Conservation (phyloP, 2,888 invertebrate species). For the Calameuta filiformis region DNA sequence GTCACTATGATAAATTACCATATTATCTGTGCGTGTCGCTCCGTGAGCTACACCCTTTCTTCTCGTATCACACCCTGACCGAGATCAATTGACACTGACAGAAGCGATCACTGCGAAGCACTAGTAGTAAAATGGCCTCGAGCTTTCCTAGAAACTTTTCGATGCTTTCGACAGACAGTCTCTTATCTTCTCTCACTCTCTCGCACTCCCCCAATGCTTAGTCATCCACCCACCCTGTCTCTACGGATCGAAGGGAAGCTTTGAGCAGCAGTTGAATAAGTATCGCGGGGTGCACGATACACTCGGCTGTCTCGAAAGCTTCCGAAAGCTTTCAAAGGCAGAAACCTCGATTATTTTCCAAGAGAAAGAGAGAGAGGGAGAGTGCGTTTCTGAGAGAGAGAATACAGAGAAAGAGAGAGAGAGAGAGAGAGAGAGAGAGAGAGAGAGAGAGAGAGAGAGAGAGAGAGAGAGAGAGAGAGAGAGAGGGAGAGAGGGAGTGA, state of each 20-base stretch:
- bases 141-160: conserved; percentile 24
- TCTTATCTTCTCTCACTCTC: conserved; percentile 10
- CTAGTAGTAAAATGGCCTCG: background rate
- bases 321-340: conserved; percentile 13
- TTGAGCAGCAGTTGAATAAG: too few species aligned
- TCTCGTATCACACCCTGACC: background rate
- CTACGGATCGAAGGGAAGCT: background rate
- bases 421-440: background rate
- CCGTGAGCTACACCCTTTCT: too few species aligned
- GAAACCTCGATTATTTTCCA: conserved; percentile 17
- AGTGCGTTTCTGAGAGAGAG: conserved; percentile 1
- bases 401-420: conserved; percentile 4
- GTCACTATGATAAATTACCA: too few species aligned
- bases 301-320: conserved; percentile 4
- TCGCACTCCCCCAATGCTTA: conserved; percentile 25
- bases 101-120: conserved; percentile 55
- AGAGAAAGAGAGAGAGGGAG: conserved; percentile 12
- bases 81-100: conserved; percentile 45
- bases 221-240: background rate
- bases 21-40: too few species aligned
- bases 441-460: conserved; percentile 13
- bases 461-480: conserved; percentile 5
- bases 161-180: background rate
- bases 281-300: conserved; percentile 5
- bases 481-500: background rate